These are phyloP conservation scores for Odocoileus hemionus DNA, from an alignment of 2,113 vertebrate genomes.

Conservation along the genomic window DNA sequence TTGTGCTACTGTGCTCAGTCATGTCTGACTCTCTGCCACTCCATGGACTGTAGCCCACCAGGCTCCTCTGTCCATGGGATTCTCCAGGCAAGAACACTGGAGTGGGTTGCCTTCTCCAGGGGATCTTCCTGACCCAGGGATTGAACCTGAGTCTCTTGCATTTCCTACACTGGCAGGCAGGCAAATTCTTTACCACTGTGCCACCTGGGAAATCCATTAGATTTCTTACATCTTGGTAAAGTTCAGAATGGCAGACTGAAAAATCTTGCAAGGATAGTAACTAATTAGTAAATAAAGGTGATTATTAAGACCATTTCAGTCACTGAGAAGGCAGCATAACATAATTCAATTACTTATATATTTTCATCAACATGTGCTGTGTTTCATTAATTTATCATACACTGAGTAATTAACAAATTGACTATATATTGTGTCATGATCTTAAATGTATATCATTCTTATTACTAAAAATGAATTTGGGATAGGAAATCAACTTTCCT, in stretches of 20 bases:
- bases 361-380: not conserved
- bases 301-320: not conserved
- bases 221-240: not conserved
- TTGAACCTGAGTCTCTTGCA: not conserved
- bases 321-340: not conserved
- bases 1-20: not conserved
- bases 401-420: not conserved
- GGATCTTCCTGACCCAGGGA: not conserved
- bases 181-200: not conserved
- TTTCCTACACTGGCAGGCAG: not conserved
- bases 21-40: not conserved
- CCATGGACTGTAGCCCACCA: not conserved
- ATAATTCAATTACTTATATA: not conserved
- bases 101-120: not conserved
- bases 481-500: conserved; percentile 6
- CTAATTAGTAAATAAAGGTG: not conserved
- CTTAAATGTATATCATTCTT: not conserved
- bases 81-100: not conserved
- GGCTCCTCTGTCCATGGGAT: not conserved
- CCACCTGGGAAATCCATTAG: not conserved
- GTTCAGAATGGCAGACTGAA: conserved; percentile 1
- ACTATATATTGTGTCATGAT: not conserved
- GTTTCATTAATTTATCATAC: conserved; percentile 39
- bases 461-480: not conserved
- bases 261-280: not conserved